Evolutionary conservation across 2,113 vertebrate species (phyloP).

Genomic region (Isichthys henryi): DNA sequence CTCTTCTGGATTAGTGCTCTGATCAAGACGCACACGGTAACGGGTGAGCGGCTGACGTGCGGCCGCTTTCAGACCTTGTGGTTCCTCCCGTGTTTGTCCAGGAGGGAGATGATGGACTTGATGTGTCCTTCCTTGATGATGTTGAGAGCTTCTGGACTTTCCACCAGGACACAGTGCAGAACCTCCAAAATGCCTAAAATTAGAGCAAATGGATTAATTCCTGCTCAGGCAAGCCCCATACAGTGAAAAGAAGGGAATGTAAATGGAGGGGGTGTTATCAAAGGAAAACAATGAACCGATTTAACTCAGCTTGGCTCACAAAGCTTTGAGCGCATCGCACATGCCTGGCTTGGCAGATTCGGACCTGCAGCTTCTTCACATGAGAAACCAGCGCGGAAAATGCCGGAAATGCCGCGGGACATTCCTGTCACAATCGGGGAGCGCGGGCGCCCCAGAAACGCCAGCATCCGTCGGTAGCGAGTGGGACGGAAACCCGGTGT

Average conservation of each 20-base stretch:
- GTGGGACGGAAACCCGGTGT: constrained; percentile 6
- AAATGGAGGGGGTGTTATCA: not conserved
- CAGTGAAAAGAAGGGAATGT: not conserved
- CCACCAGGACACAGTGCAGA: constrained; percentile 89
- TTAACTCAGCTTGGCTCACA: not conserved
- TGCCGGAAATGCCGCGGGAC: not conserved
- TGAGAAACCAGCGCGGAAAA: not conserved
- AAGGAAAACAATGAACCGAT: not conserved
- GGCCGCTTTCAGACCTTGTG: constrained; percentile 69
- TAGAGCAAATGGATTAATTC: not conserved
- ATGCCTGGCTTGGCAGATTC: not conserved
- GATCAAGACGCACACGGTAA: not conserved
- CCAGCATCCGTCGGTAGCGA: constrained; percentile 9
- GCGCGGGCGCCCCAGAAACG: constrained; percentile 4
- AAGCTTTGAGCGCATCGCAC: not conserved
- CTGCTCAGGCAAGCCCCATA: not conserved
- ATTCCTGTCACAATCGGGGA: constrained; percentile 1
- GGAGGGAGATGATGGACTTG: constrained; percentile 89
- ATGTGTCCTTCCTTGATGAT: constrained; percentile 97
- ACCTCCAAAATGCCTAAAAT: constrained; percentile 86
- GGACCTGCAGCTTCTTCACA: not conserved
- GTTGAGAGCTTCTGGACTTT: constrained; percentile 93
- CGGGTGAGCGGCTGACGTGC: rapidly evolving
- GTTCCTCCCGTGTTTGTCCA: constrained; percentile 93
- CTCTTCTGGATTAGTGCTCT: not conserved